Conservation (phyloP, 2,797 vertebrate genomes). For the Rhabdomys pumilio region DNA sequence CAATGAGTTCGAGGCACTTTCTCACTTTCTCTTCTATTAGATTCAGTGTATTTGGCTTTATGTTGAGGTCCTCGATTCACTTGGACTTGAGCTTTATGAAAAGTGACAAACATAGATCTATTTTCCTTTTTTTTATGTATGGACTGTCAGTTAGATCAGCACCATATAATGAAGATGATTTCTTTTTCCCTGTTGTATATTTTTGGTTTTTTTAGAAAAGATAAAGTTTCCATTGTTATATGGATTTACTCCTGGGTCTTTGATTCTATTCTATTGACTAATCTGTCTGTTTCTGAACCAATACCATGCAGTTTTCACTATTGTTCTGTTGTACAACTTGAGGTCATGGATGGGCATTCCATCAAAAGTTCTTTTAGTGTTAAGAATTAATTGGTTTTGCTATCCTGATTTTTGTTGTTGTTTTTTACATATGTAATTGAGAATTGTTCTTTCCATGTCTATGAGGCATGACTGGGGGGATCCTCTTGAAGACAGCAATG, state of each 20-base stretch:
- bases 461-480: neutral
- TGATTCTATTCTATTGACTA: neutral
- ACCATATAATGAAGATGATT: neutral
- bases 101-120: no score
- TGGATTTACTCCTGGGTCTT: neutral
- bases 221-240: neutral
- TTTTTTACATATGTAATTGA: neutral
- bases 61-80: no score
- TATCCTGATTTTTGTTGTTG: neutral
- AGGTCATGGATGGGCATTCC: neutral
- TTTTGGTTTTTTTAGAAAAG: neutral
- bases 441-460: neutral
- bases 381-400: neutral
- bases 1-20: no score
- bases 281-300: neutral
- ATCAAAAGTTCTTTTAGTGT: neutral
- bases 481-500: neutral
- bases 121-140: neutral
- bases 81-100: no score
- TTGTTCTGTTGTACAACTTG: neutral
- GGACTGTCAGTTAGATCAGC: neutral
- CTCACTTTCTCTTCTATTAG: no score
- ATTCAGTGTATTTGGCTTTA: no score
- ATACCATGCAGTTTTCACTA: neutral
- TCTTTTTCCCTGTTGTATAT: neutral